Conservation (phyloP, 2,888 invertebrate species). For the Crocallis elinguaria region DNA sequence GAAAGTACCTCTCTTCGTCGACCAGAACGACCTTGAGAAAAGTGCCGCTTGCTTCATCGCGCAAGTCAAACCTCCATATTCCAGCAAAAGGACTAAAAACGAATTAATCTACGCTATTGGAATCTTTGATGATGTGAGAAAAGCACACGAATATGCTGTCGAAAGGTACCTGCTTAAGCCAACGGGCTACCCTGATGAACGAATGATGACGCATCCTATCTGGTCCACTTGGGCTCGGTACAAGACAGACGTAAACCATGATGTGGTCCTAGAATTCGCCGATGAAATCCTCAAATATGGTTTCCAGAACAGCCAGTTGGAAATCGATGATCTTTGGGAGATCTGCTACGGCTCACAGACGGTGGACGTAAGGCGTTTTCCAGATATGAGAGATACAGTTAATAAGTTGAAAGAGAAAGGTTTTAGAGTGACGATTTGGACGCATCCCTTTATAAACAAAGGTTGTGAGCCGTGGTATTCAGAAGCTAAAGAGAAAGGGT, state of each 20-base stretch:
- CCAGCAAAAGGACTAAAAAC: conserved; percentile 64
- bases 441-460: conserved; percentile 86
- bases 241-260: conserved; percentile 80
- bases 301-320: conserved; percentile 83
- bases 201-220: conserved; percentile 85
- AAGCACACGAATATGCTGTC: conserved; percentile 86
- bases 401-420: conserved; percentile 68
- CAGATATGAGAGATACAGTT: conserved; percentile 80
- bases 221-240: conserved; percentile 89
- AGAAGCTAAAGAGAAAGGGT: conserved; percentile 72
- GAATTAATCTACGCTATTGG: conserved; percentile 86
- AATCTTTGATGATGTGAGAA: conserved; percentile 81
- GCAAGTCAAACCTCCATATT: conserved; percentile 75
- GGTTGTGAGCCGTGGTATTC: conserved; percentile 83
- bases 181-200: conserved; percentile 79
- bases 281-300: conserved; percentile 76
- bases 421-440: conserved; percentile 86
- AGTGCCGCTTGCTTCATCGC: conserved; percentile 82
- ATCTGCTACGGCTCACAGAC: conserved; percentile 86
- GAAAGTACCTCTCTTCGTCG: conserved; percentile 87
- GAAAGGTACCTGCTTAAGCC: conserved; percentile 86
- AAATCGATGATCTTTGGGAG: conserved; percentile 89
- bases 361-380: conserved; percentile 80
- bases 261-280: conserved; percentile 76
- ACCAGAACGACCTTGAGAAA: conserved; percentile 82